Evolutionary conservation across 2,797 vertebrate genomes (phyloP), one percentile per base, ranked within the genome.

Genomic region (Pangasius sanitwongsei): DNA sequence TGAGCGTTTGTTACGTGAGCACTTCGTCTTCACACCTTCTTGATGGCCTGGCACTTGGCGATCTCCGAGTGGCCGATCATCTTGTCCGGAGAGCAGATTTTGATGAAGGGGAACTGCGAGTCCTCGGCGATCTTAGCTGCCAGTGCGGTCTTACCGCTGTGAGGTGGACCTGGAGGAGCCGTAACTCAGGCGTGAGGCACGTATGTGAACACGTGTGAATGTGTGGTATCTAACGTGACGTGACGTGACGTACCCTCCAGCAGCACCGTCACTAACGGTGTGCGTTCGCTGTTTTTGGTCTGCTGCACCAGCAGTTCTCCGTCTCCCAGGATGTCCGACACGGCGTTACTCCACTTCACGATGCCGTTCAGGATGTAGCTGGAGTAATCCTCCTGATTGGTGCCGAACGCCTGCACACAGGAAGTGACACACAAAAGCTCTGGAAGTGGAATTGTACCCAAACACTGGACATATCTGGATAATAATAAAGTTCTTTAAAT

Each of bases 351-450:
- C 98, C 98, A 99, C 85, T 97, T 97, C 85, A 99, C 97, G 89
- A 99, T 99, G 16, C 97, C 98, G 9, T 99, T 99, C 97, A 98
- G 98, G 94, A 99, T 97, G 93, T 98, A 99, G 94, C 98, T 98
- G 89, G 96, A 97, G 86, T 99, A 99, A 93, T 99, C 98, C 63
- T 99, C 98, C 93, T 98, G 97, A 94, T 99, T 98, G 92, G 97
- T 98, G 83, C 98, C 98, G 93, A 98, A 99, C 0, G 98, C 98
- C 98, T 99, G 92, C 4, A 84, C 59, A 61, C 37, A 34, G 69
- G 57, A 70, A 87, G 4, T 69, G 13, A 75, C 48, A 48, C 53
- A 77, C 23, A 74, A 34, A n/a, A 23, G 12, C 15, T 78, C 44
- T 28, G 44, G 44, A 44, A 44, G 44, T 44, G 18, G 18, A 20